Evolutionary conservation across 1,140 invertebrate species (phyloP).

Genomic region (Cataglyphis hispanica): DNA sequence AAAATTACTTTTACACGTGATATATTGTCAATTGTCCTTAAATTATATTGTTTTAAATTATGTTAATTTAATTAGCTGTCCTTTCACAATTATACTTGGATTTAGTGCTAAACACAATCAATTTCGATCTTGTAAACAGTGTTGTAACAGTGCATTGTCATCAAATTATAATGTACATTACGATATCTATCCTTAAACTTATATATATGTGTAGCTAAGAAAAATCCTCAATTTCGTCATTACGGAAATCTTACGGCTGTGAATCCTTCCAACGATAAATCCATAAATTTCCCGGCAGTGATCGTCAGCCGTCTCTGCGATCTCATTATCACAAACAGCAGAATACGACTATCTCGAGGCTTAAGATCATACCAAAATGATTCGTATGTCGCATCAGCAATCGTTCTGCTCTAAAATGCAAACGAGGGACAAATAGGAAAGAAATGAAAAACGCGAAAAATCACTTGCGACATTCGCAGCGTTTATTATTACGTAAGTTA

Average conservation of each 20-base stretch:
- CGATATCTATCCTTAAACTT: background rate
- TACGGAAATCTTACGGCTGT: slow-evolving; percentile 52
- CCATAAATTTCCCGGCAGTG: slow-evolving; percentile 63
- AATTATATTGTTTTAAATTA: background rate
- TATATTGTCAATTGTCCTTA: slow-evolving; percentile 11
- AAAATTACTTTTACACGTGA: background rate
- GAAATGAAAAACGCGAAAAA: background rate
- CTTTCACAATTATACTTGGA: background rate
- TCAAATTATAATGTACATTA: background rate
- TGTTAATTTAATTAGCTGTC: background rate
- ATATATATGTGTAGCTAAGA: background rate
- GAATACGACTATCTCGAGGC: slow-evolving; percentile 36
- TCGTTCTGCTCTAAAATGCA: slow-evolving; percentile 48
- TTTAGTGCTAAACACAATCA: background rate
- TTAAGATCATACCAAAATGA: slow-evolving; percentile 60
- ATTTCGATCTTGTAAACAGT: background rate
- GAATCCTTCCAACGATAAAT: slow-evolving; percentile 66
- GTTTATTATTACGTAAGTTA: background rate
- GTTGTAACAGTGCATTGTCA: background rate
- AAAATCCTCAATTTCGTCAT: background rate
- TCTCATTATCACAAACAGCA: slow-evolving; percentile 66
- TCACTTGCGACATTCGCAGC: background rate
- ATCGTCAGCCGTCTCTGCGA: slow-evolving; percentile 67
- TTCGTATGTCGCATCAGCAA: slow-evolving; percentile 53
- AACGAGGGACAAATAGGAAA: background rate